Evolutionary conservation across 2,113 vertebrate species (phyloP), one percentile per base, ranked within the genome.

Genomic region (Tragulus kanchil): DNA sequence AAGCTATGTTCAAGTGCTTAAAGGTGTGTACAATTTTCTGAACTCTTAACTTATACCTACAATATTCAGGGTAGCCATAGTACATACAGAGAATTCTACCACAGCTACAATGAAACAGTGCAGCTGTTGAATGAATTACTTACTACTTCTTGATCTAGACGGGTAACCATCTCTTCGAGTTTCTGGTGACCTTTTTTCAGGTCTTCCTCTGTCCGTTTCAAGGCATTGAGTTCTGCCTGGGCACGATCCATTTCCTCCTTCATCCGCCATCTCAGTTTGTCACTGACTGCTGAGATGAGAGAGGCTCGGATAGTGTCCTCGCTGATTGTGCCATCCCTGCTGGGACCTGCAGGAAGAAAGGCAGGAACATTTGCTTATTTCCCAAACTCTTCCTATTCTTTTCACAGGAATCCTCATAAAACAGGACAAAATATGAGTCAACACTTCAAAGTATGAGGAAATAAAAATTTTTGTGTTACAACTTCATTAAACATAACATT

Each of bases 201-300:
- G 97, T 99, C 99, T 97, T 99, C 99, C 61, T 99, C 99, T 0
- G 99, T 99, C 59, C 99, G 98, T 98, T 99, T 99, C 94, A 99
- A 98, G 52, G 99, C 99, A 23, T 99, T 99, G 96, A 99, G 99
- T 95, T 99, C 99, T 0, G 99, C 99, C 73, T 99, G 99, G 0
- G 99, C 99, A 36, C 99, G 99, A 98, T 99, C 99, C 99, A 99
- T 99, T 98, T 99, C 99, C 97, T 99, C 99, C 93, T 99, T 99
- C 99, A 99, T 99, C 86, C 99, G 98, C 99, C 99, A 99, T 93
- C 99, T 99, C 95, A 99, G 98, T 88, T 99, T 99, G 97, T 99
- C 99, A 5, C 99, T 99, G 96, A 99, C 99, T 0, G 99, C 99
- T 0, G 99, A 99, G 95, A 99, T 99, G 58, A 99, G 99, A 65